Percentiles rank a stretch among this genome's conserved stretches.
phyloP scores from a whole-genome alignment of 2,888 invertebrate genomes.

The Calameuta filiformis region DNA sequence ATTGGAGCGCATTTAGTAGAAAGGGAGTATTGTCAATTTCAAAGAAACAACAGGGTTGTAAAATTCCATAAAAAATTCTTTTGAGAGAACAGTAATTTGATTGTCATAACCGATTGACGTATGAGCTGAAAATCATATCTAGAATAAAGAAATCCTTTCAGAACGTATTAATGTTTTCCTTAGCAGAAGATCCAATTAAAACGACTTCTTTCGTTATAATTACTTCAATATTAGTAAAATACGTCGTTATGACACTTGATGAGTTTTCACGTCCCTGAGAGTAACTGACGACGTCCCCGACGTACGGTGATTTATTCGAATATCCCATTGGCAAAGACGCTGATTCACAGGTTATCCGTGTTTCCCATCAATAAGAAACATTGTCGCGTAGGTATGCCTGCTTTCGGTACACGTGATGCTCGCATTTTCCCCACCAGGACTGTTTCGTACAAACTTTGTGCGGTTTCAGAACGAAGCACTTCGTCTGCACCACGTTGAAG shows the following conservation, averaged over 20 bases:
- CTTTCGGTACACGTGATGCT: slow-evolving; percentile 74
- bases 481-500: slow-evolving; percentile 95
- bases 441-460: slow-evolving; percentile 81
- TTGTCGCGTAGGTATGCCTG: slow-evolving; percentile 82
- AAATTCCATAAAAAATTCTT: background rate
- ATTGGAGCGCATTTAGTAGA: background rate
- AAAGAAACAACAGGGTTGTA: background rate
- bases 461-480: slow-evolving; percentile 88
- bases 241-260: background rate
- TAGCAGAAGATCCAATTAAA: background rate
- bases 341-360: background rate
- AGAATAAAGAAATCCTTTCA: background rate
- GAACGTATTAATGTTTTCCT: background rate
- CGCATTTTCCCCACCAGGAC: slow-evolving; percentile 87
- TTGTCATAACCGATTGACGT: background rate
- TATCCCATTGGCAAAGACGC: background rate
- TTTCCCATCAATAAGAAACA: slow-evolving; percentile 71
- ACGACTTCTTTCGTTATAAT: background rate
- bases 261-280: background rate
- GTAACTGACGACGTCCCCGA: background rate
- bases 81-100: background rate
- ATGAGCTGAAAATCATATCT: background rate
- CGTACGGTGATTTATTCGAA: background rate
- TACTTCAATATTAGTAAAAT: background rate
- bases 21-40: background rate